phyloP scores from a whole-genome alignment of 2,113 vertebrate genomes.

The Myiopsitta monachus region DNA sequence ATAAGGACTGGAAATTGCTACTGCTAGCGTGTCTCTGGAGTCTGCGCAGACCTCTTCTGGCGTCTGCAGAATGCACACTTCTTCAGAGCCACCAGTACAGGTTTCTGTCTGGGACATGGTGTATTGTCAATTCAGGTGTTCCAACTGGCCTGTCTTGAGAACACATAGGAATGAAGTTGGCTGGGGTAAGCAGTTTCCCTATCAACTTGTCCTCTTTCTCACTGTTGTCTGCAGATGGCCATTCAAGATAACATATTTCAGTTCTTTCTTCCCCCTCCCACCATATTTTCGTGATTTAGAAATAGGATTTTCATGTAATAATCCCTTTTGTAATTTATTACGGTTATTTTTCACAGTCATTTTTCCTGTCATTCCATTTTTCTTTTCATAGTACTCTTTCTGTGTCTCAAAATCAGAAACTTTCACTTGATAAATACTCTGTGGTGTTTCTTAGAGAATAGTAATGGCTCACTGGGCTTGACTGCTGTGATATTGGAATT shows the following conservation, averaged over 20 bases:
- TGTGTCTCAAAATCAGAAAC: background rate
- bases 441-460: background rate
- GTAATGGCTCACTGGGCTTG: background rate
- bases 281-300: background rate
- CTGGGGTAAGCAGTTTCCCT: background rate
- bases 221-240: background rate
- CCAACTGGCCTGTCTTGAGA: background rate
- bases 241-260: background rate
- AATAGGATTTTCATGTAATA: background rate
- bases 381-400: background rate
- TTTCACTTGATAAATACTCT: background rate
- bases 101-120: background rate
- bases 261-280: fast-evolving
- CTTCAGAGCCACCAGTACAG: background rate
- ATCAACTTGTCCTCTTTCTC: background rate
- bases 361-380: background rate
- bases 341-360: background rate
- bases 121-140: background rate
- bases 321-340: background rate
- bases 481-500: background rate
- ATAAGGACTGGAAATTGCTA: background rate
- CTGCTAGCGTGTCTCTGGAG: fast-evolving
- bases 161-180: background rate
- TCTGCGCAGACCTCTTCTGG: fast-evolving
- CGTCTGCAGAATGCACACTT: background rate